phyloP scores from a whole-genome alignment of 2,888 invertebrate genomes.

The Nomada flava region DNA sequence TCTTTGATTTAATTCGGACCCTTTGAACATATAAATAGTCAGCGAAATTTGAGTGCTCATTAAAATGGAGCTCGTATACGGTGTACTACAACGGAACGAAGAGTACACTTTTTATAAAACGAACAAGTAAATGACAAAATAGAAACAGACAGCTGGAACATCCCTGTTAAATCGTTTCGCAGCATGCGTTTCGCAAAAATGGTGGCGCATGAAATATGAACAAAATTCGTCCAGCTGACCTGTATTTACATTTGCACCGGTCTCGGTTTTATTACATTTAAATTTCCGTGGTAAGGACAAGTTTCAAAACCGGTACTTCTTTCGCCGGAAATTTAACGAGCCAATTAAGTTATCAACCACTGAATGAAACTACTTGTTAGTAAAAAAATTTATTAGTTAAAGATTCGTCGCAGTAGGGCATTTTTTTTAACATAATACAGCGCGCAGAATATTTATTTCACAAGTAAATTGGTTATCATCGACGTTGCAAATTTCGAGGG shows the following conservation, averaged over 20 bases:
- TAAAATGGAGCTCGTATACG: neutral
- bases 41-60: constrained; percentile 7
- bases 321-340: neutral
- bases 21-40: neutral
- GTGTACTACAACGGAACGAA: neutral
- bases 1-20: neutral
- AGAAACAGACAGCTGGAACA: neutral
- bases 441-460: no score
- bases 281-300: neutral
- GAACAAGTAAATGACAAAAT: neutral
- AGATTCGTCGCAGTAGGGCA: neutral
- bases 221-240: neutral
- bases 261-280: constrained; percentile 28
- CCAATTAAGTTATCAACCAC: neutral
- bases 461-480: no score
- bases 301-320: neutral
- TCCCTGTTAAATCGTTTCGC: constrained; percentile 1
- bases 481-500: neutral
- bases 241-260: constrained; percentile 17
- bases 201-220: neutral
- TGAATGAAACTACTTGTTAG: neutral
- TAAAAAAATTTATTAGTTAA: neutral
- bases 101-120: neutral
- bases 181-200: neutral
- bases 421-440: neutral